Evolutionary conservation across 2,113 vertebrate genomes (phyloP).

Genomic region (Macquaria australasica): DNA sequence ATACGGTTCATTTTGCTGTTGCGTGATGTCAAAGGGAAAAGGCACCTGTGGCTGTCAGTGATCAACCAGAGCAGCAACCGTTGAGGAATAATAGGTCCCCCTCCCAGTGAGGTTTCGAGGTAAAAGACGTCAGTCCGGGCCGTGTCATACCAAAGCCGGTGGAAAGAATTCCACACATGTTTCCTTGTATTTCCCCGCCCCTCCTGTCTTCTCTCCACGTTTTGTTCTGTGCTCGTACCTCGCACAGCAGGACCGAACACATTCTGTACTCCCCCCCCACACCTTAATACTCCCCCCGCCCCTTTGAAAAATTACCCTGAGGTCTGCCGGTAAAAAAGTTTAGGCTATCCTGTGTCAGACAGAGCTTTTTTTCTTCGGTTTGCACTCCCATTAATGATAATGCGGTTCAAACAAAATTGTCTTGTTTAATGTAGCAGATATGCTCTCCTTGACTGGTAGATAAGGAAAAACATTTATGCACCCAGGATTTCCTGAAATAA

Average conservation of each 20-base stretch:
- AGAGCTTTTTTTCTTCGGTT: slow-evolving; percentile 36
- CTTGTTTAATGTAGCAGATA: slow-evolving; percentile 40
- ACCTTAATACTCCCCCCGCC: slow-evolving; percentile 19
- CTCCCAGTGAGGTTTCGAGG: slow-evolving; percentile 44
- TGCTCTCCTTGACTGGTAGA: slow-evolving; percentile 29
- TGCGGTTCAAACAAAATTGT: slow-evolving; percentile 62
- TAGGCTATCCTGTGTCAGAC: slow-evolving; percentile 51
- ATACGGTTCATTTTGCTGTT: neutral
- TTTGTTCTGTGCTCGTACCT: slow-evolving; percentile 70
- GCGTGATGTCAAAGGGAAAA: neutral
- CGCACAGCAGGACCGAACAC: slow-evolving; percentile 69
- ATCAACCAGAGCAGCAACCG: slow-evolving; percentile 18
- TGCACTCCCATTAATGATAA: slow-evolving; percentile 56
- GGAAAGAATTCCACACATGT: slow-evolving; percentile 81
- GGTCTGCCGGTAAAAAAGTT: slow-evolving; percentile 50
- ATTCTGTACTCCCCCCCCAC: slow-evolving; percentile 23
- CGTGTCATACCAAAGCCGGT: slow-evolving; percentile 51
- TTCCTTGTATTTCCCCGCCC: slow-evolving; percentile 68
- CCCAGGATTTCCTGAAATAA: neutral
- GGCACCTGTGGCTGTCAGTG: neutral
- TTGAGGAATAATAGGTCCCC: slow-evolving; percentile 21
- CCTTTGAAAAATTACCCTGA: slow-evolving; percentile 65
- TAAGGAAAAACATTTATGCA: slow-evolving; percentile 42
- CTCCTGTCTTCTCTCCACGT: slow-evolving; percentile 61
- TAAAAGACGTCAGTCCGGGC: slow-evolving; percentile 60